Evolutionary conservation across 2,113 vertebrate species (phyloP), one percentile per base, ranked within the genome.

Genomic region (Hippocampus guttulatus): DNA sequence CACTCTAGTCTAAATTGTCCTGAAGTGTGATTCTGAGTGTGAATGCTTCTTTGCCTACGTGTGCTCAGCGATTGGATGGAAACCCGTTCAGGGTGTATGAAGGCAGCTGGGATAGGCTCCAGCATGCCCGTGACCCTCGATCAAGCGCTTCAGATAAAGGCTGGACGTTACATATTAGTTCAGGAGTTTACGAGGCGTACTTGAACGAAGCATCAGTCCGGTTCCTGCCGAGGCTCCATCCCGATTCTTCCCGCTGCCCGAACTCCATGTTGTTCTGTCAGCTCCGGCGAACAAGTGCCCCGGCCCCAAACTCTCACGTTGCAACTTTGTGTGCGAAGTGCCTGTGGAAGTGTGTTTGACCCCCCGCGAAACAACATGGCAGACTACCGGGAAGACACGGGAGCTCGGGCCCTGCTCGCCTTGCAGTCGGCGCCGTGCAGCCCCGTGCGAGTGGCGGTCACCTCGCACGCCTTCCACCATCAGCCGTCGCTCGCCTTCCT

Each of bases 381-480:
- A 91, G 95, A 96, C 92, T 94, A 93, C 86, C 92, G 94, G 93
- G 95, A 96, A 82, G 95, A 95, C 90, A 93, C 91, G 82, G 95
- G 95, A 79, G 95, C 95, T 68, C 90, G 94, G 84, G 95, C 95
- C 78, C 88, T 96, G 76, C 89, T 95, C 64, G 95, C 95, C 52
- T 86, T 96, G 63, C 95, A 95, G 85, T 94, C 95, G 23, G 94
- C 95, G 10, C 95, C 95, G 40, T 94, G 94, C 88, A 95, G 95
- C 81, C 95, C 95, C 9, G 91, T 91, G 74, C 90, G 91, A 8
- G 92, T 92, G 75, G 85, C 88, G 64, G 89, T 92, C 77, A 91
- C 90, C 81, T 80, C 89, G 61, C 88, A 89, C 75, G 16, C 74
- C 65, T 92, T 86, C 71, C 84, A 87, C 70, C 81, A 76, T 64